A percentile compares a stretch with the other conserved stretches of the same genome.
phyloP scores from a whole-genome alignment of 1,140 invertebrate species.

The Hylyphantes graminicola region DNA sequence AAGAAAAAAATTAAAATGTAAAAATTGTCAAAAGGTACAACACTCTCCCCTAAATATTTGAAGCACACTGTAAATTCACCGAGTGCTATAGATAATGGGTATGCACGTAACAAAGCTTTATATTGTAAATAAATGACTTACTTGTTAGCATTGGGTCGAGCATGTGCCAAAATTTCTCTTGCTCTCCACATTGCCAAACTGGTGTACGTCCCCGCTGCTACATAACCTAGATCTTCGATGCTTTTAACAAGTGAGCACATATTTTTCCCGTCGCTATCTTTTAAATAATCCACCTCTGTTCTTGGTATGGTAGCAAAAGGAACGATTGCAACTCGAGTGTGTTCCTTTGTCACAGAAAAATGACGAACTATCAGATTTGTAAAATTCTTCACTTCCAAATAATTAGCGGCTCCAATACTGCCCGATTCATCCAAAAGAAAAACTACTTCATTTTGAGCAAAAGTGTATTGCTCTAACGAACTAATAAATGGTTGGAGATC shows the following conservation, averaged over 20 bases:
- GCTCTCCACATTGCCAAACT: not conserved
- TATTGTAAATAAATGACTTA: constrained; percentile 3
- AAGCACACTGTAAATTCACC: no score
- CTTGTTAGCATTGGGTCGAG: constrained; percentile 31
- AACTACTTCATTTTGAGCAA: constrained; percentile 27
- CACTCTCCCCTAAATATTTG: no score
- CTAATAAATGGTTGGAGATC: constrained; percentile 8
- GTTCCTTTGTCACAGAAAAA: constrained; percentile 11
- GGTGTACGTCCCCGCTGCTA: constrained; percentile 7
- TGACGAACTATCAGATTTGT: constrained; percentile 17
- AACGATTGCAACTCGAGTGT: constrained; percentile 34
- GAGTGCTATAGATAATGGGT: no score
- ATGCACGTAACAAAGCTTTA: not conserved
- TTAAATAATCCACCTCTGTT: constrained; percentile 26
- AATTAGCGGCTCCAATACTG: constrained; percentile 32
- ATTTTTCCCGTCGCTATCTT: constrained; percentile 20
- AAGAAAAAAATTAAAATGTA: no score
- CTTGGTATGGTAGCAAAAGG: constrained; percentile 15
- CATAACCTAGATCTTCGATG: constrained; percentile 27
- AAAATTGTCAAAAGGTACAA: no score
- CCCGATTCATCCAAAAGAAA: constrained; percentile 56
- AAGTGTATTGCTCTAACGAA: constrained; percentile 22
- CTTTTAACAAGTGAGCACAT: constrained; percentile 45
- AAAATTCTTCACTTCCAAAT: constrained; percentile 23
- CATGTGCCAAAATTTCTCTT: constrained; percentile 13